Base-by-base conservation (phyloP, 1,140 invertebrate species). In the Drosophila persimilis region DNA sequence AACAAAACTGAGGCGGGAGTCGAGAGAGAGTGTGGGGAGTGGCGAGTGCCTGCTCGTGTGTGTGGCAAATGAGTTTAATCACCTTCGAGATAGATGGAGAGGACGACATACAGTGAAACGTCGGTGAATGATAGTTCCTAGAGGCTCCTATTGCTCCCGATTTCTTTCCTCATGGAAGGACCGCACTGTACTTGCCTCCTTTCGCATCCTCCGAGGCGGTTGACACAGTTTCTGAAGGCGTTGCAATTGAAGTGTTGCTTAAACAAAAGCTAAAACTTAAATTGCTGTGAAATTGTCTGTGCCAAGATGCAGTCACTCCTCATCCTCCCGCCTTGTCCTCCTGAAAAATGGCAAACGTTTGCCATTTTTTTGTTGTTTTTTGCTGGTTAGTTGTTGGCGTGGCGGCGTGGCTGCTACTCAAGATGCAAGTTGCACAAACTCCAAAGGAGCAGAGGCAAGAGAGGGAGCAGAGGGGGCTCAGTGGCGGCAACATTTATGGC, bases 231-330 rank as follows among this genome's bases (percentile, higher is more conserved):
- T 83, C n/a, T 63, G 65, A 73, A 86, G 81, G 61, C 63, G 73
- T 73, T 88, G 65, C 86, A 81, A 86, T 86, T 86, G 77, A 86
- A 86, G 81, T 88, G 81, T 86, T 88, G 81, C 83, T 88, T 86
- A 86, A 86, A 86, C 81, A 88, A 88, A 86, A 88, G 72, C 81
- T 60, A 77, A 81, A 86, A 81, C 81, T 86, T 86, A 86, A 86
- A 86, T 86, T 78, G 81, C 83, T 81, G 77, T 60, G 77, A 88
- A 86, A 88, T 86, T 88, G 81, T 75, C 77, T 73, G 60, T 58
- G 54, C 67, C 47, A 41, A 22, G 48, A 53, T 47, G 54, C 41
- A 39, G 35, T 4, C 22, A n/a, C 29, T n/a, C 62, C 31, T 7
- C 15, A 11, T 13, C 11, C 43, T 22, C 5, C 20, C 29, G 20